These are phyloP conservation scores for Beaufortia kweichowensis DNA, from an alignment of 2,113 vertebrate genomes.

Conservation along the genomic window DNA sequence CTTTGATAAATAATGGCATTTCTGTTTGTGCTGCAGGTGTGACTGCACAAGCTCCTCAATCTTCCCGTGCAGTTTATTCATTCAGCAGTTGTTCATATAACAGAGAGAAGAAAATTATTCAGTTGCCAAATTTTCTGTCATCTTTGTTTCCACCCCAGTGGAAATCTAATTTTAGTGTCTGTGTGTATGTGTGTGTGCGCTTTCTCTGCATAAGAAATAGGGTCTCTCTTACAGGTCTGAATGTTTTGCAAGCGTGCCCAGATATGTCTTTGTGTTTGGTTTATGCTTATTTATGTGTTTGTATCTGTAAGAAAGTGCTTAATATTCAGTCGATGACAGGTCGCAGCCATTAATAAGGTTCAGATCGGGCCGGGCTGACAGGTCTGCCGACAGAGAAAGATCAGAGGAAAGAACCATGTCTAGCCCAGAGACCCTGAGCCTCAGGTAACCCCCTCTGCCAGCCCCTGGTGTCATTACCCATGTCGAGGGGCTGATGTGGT, in stretches of 20 bases:
- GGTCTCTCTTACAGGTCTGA: neutral
- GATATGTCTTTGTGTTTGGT: conserved; percentile 18
- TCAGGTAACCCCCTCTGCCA: conserved; percentile 67
- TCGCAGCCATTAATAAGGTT: conserved; percentile 81
- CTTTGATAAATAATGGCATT: conserved; percentile 12
- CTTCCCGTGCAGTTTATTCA: conserved; percentile 25
- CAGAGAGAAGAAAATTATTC: conserved; percentile 34
- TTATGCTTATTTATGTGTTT: conserved; percentile 52
- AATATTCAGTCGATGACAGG: conserved; percentile 84
- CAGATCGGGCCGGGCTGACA: conserved; percentile 80
- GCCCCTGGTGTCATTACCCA: conserved; percentile 78
- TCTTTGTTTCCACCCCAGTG: conserved; percentile 58
- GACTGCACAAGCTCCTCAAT: conserved; percentile 33
- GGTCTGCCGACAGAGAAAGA: conserved; percentile 81
- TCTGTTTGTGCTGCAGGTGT: conserved; percentile 31
- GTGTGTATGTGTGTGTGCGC: conserved; percentile 23
- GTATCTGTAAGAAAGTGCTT: conserved; percentile 62
- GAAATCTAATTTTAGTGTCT: conserved; percentile 59
- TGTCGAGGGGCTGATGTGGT: conserved; percentile 65
- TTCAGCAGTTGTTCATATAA: conserved; percentile 37
- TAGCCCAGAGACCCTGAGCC: conserved; percentile 71
- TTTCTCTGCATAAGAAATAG: conserved; percentile 45
- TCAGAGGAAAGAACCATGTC: conserved; percentile 76
- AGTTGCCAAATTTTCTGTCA: conserved; percentile 56
- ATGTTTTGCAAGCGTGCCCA: neutral